Evolutionary conservation across 2,113 vertebrate species (phyloP).

Genomic region (Vidua macroura): DNA sequence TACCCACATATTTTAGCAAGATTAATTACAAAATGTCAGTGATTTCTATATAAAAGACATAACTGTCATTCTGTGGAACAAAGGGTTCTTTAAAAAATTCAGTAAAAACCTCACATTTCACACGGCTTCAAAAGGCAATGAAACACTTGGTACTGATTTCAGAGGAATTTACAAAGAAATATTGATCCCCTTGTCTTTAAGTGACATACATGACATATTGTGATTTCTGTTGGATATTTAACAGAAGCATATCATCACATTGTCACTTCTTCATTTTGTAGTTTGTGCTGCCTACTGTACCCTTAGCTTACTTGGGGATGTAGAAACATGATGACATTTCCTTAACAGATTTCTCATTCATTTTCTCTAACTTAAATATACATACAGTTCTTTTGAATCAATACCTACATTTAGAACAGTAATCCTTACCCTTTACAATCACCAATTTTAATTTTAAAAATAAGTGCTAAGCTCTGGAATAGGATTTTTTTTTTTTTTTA

Average conservation of each 20-base stretch:
- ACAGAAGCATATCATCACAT: background rate
- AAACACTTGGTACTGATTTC: slow-evolving; percentile 8
- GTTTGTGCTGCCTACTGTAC: background rate
- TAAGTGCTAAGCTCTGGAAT: background rate
- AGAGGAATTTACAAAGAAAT: background rate
- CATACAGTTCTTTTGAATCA: background rate
- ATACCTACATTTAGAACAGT: background rate
- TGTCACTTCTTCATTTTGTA: background rate
- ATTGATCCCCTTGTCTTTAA: slow-evolving; percentile 7
- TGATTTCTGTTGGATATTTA: slow-evolving; percentile 23
- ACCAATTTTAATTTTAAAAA: background rate
- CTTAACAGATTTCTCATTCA: background rate
- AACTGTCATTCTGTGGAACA: background rate
- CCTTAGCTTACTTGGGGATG: background rate
- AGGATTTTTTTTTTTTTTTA: background rate
- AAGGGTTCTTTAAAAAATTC: background rate
- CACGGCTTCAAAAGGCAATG: background rate
- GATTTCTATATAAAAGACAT: slow-evolving; percentile 6
- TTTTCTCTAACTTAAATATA: background rate
- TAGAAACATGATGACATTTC: background rate
- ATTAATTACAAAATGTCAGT: slow-evolving; percentile 5
- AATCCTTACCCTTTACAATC: background rate
- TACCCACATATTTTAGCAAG: background rate
- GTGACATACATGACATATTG: background rate
- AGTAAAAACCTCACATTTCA: background rate